These are phyloP conservation scores for Loriculus beryllinus DNA, from an alignment of 2,797 vertebrate genomes.

Conservation along the genomic window DNA sequence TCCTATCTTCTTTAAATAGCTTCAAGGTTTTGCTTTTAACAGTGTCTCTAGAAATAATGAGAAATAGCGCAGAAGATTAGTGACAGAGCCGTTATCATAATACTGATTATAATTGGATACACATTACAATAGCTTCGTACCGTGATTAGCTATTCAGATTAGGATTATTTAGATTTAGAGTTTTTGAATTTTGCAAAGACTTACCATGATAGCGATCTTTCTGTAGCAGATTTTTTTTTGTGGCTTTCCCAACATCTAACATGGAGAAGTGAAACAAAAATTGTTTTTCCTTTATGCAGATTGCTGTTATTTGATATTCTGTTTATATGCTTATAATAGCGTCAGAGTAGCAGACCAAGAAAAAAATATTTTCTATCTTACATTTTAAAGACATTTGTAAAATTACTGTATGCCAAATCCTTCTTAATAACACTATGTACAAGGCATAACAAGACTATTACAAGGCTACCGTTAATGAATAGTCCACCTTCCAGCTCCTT, in stretches of 20 bases:
- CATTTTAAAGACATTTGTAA: constrained; percentile 32
- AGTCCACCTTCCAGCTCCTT: background rate
- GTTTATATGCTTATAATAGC: constrained; percentile 21
- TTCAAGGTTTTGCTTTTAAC: background rate
- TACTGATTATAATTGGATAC: constrained; percentile 65
- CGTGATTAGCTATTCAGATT: constrained; percentile 57
- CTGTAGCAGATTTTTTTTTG: constrained; percentile 41
- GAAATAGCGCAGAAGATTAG: constrained; percentile 28
- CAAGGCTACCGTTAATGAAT: background rate
- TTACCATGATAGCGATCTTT: constrained; percentile 59
- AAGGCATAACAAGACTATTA: background rate
- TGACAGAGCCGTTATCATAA: constrained; percentile 25
- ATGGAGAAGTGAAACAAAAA: constrained; percentile 39
- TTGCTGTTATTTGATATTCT: constrained; percentile 35
- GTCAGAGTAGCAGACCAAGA: background rate
- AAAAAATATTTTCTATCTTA: background rate
- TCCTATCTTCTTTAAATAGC: background rate
- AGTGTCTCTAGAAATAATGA: background rate
- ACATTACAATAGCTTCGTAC: constrained; percentile 43
- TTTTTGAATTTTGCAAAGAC: constrained; percentile 45
- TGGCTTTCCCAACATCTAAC: constrained; percentile 50
- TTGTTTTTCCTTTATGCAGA: constrained; percentile 24
- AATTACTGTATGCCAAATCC: background rate
- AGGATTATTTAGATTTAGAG: constrained; percentile 60
- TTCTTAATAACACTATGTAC: background rate